Conservation (phyloP, 2,888 invertebrate species). For the Cryptocephalus primarius region DNA sequence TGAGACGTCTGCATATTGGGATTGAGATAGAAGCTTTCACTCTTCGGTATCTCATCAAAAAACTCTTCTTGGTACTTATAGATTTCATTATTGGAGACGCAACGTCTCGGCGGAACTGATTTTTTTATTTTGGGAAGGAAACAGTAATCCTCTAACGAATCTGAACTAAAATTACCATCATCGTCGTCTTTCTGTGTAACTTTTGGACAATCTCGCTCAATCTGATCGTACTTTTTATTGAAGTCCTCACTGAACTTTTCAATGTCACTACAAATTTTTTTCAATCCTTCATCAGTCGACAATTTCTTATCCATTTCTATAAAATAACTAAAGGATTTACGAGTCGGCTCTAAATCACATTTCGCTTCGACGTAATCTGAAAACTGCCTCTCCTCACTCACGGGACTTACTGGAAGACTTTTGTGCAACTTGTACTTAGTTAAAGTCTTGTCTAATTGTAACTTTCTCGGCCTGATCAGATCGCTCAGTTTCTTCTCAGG, state of each 20-base stretch:
- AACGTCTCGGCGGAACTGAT: constrained; percentile 49
- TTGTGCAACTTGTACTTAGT: constrained; percentile 43
- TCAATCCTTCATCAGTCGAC: constrained; percentile 31
- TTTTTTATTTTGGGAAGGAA: constrained; percentile 27
- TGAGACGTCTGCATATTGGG: constrained; percentile 59
- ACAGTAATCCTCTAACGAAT: constrained; percentile 65
- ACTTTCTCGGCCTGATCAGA: constrained; percentile 29
- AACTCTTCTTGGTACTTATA: constrained; percentile 34
- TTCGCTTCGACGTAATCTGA: constrained; percentile 29
- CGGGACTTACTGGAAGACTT: constrained; percentile 73
- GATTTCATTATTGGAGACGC: constrained; percentile 71
- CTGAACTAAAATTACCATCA: constrained; percentile 66
- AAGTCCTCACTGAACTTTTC: constrained; percentile 34
- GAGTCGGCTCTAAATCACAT: constrained; percentile 11
- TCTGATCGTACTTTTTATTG: constrained; percentile 28
- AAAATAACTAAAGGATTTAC: constrained; percentile 56
- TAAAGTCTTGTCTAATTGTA: constrained; percentile 32
- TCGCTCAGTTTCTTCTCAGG: constrained; percentile 24
- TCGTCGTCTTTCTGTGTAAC: constrained; percentile 39
- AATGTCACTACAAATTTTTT: constrained; percentile 34
- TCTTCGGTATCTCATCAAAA: constrained; percentile 42
- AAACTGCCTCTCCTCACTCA: constrained; percentile 55
- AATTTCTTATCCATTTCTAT: constrained; percentile 46
- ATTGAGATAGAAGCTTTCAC: constrained; percentile 73
- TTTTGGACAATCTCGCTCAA: constrained; percentile 20